phyloP scores from a whole-genome alignment of 2,888 invertebrate genomes.

The Galerucella nymphaeae region DNA sequence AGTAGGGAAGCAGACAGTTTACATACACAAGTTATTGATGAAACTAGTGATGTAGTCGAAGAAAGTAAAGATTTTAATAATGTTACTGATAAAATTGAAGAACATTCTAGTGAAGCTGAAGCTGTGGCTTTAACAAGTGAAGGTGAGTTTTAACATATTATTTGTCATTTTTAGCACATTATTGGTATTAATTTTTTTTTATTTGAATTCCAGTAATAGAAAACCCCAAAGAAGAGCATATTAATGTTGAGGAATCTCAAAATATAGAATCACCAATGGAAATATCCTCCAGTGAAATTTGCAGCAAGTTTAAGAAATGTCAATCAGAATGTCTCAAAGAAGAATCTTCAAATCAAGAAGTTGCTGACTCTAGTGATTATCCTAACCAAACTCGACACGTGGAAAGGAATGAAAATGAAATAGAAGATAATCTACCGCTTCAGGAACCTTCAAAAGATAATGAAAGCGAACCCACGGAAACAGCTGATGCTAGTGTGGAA shows the following conservation, averaged over 20 bases:
- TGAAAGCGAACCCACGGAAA: neutral
- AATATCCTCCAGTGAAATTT: conserved; percentile 31
- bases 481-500: neutral
- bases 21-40: conserved; percentile 9
- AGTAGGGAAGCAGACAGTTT: conserved; percentile 19
- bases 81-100: conserved; percentile 13
- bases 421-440: neutral
- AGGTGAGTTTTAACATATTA: neutral
- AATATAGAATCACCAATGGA: conserved; percentile 11
- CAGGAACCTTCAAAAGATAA: neutral
- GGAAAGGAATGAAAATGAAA: neutral
- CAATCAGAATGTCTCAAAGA: neutral
- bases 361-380: neutral
- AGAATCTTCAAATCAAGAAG: conserved; percentile 3
- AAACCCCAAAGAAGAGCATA: conserved; percentile 11
- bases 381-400: neutral
- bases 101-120: conserved; percentile 17
- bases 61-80: neutral
- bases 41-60: conserved; percentile 16
- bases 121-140: neutral
- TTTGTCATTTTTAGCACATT: too few relatives aligned
- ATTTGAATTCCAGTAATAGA: neutral
- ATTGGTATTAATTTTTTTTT: too few relatives aligned
- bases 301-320: neutral
- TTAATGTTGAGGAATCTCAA: conserved; percentile 10